A percentile compares a stretch with the other conserved stretches of the same genome.
phyloP scores from a whole-genome alignment of 2,888 invertebrate species.

The Lampropteryx suffumata region DNA sequence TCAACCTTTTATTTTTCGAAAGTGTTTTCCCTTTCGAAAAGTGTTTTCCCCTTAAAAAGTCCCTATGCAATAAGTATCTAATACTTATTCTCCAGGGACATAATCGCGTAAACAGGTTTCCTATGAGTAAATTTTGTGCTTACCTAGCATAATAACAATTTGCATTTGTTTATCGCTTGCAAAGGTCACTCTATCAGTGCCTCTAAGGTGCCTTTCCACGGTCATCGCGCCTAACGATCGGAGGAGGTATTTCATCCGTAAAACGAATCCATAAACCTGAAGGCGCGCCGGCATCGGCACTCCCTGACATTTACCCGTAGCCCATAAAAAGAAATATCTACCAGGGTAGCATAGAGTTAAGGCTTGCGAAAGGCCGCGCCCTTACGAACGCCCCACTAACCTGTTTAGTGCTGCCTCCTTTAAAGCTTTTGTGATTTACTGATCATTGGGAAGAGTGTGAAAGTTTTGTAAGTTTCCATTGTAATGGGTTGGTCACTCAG shows the following conservation, averaged over 20 bases:
- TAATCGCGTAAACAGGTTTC: too few species aligned
- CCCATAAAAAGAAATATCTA: conserved; percentile 81
- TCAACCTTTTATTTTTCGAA: too few species aligned
- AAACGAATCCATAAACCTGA: conserved; percentile 23
- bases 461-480: neutral
- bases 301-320: conserved; percentile 78
- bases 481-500: neutral
- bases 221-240: conserved; percentile 33
- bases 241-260: conserved; percentile 24
- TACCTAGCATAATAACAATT: conserved; percentile 11
- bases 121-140: too few species aligned
- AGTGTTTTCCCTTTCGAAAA: too few species aligned
- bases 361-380: conserved; percentile 74
- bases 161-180: conserved; percentile 16
- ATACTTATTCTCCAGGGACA: too few species aligned
- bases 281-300: conserved; percentile 71
- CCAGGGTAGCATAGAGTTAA: conserved; percentile 69
- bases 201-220: too few species aligned
- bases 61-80: too few species aligned
- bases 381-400: conserved; percentile 67
- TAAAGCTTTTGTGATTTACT: conserved; percentile 11
- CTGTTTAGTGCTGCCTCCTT: conserved; percentile 44
- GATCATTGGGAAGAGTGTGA: neutral
- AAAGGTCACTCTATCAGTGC: conserved; percentile 21
- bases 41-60: too few species aligned